phyloP scores from a whole-genome alignment of 2,797 vertebrate genomes.

The Vultur gryphus region DNA sequence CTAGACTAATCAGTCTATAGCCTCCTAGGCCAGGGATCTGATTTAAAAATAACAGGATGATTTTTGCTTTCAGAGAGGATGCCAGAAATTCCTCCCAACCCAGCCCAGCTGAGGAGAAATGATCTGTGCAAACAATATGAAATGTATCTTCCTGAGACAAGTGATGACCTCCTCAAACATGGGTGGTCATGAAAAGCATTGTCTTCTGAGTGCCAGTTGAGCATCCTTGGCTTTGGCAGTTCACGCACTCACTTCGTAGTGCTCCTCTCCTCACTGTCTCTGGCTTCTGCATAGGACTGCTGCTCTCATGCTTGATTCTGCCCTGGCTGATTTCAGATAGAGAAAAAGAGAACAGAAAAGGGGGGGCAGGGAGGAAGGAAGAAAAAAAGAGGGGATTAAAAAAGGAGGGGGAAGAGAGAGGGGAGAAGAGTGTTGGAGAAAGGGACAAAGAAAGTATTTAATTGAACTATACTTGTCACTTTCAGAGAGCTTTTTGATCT shows the following conservation, averaged over 20 bases:
- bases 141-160: neutral
- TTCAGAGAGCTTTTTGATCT: neutral
- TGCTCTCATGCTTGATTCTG: neutral
- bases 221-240: neutral
- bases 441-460: neutral
- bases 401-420: fast-evolving
- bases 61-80: neutral
- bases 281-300: neutral
- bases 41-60: neutral
- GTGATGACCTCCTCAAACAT: neutral
- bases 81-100: neutral
- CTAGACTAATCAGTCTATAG: neutral
- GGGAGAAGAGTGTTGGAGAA: neutral
- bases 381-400: neutral
- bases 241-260: neutral
- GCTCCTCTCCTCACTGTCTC: neutral
- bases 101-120: neutral
- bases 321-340: neutral
- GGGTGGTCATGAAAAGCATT: neutral
- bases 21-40: neutral
- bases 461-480: neutral
- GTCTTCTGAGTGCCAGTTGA: neutral
- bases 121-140: neutral
- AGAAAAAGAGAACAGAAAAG: neutral
- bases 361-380: too few species aligned